phyloP scores from a whole-genome alignment of 2,797 vertebrate species.

The Holocentrus rufus region DNA sequence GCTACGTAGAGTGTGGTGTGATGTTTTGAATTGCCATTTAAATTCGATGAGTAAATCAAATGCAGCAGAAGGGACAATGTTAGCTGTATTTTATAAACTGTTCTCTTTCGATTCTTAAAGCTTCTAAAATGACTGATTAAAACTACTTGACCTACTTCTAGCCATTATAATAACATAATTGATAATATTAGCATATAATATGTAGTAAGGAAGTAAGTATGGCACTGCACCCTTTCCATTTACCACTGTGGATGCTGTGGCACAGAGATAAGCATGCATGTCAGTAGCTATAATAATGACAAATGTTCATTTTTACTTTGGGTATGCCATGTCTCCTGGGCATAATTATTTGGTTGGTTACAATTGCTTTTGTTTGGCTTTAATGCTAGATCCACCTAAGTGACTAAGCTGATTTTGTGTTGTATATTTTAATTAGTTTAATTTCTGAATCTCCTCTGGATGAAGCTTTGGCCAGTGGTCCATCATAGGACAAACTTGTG shows the following conservation, averaged over 20 bases:
- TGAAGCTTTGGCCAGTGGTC: not conserved
- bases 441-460: not conserved
- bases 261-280: not conserved
- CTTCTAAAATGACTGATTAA: constrained; percentile 36
- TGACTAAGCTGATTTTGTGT: not conserved
- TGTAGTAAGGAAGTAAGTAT: constrained; percentile 15
- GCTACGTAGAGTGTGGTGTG: constrained; percentile 13
- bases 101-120: constrained; percentile 38
- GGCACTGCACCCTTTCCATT: constrained; percentile 8
- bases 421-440: not conserved
- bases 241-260: not conserved
- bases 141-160: constrained; percentile 59
- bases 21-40: constrained; percentile 13
- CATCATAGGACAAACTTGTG: not conserved
- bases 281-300: not conserved
- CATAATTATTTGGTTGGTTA: constrained; percentile 1
- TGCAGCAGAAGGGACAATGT: constrained; percentile 7
- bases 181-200: no score
- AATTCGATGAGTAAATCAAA: constrained; percentile 28
- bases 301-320: not conserved
- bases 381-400: not conserved
- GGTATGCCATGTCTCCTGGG: not conserved
- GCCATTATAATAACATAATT: constrained; percentile 1
- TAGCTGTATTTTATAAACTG: constrained; percentile 30
- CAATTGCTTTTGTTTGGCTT: not conserved